Conservation (phyloP, 1,140 invertebrate species). For the Stegodyphus mimosarum region DNA sequence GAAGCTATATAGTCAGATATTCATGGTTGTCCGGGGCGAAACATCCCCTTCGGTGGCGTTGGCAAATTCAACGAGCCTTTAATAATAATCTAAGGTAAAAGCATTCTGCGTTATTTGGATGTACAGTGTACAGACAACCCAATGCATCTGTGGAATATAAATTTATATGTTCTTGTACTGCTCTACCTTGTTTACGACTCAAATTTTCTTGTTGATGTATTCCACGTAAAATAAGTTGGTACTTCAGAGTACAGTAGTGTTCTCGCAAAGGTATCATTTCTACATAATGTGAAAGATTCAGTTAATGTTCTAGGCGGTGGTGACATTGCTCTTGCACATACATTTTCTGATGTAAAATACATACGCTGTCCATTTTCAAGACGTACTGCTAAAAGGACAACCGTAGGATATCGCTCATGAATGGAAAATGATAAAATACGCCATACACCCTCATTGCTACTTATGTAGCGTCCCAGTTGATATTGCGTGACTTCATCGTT, state of each 20-base stretch:
- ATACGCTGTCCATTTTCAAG: slow-evolving; percentile 64
- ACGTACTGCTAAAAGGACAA: slow-evolving; percentile 63
- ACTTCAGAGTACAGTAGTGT: slow-evolving; percentile 22
- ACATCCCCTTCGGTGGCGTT: no score
- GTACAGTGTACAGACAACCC: no score
- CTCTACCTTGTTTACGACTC: no score
- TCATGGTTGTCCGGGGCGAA: no score
- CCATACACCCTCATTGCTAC: slow-evolving; percentile 64
- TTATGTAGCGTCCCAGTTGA: slow-evolving; percentile 62
- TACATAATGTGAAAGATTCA: slow-evolving; percentile 3
- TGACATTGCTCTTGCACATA: slow-evolving; percentile 27
- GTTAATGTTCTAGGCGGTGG: background rate
- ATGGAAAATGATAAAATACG: slow-evolving; percentile 63
- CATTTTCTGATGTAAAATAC: slow-evolving; percentile 48
- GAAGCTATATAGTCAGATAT: no score
- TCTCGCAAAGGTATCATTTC: slow-evolving; percentile 7
- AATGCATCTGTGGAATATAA: no score
- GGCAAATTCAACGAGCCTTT: no score
- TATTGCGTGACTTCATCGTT: slow-evolving; percentile 37
- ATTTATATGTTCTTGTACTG: no score
- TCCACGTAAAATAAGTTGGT: slow-evolving; percentile 15
- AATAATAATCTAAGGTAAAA: no score
- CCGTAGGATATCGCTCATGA: slow-evolving; percentile 62
- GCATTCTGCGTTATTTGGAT: no score
- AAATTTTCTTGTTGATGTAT: slow-evolving; percentile 3